Evolutionary conservation across 2,888 invertebrate genomes (phyloP), one percentile per base, ranked within the genome.

Genomic region (Sarcophaga subvicina): DNA sequence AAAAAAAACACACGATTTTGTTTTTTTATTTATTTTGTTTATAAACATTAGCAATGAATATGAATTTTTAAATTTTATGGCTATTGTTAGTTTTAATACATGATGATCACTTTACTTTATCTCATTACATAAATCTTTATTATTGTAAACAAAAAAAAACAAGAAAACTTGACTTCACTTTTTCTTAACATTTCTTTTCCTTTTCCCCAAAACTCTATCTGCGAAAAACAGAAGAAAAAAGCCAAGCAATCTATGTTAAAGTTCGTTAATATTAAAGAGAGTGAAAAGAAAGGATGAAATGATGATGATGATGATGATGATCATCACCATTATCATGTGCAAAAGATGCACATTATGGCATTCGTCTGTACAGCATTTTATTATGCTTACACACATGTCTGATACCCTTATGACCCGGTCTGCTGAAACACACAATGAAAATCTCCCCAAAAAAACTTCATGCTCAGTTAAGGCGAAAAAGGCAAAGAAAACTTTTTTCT

Each of bases 381-480:
- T 76, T 60, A 67, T 78, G 62, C 63, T 75, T 81, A 75, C 81
- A 87, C 87, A 84, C 81, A 84, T 87, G 87, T 71, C 78, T 87
- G 84, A 87, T 87, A 84, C 54, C 83, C 84, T 87, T 84, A 67
- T 87, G 87, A 87, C 84, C 87, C 71, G 25, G 81, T 66, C 75
- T 78, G 37, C 37, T 64, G n/a, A 72, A 37, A 25, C n/a, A 17
- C 8, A 37, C 37, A 37, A 37, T 10, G 37, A 37, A 37, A 37
- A 37, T 37, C 37, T n/a, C 37, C 37, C n/a, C 79, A 76, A 83
- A 62, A 49, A 83, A 62, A 49, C 14, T 49, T 22, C 17, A 83
- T 76, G 22, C 27, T 70, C 70, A 20, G 37, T 37, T 37, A 80
- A 71, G 25, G 60, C 37, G 14, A 67, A 64, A 22, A 66, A 60